phyloP scores from a whole-genome alignment of 2,888 invertebrate genomes.

The Endotricha flammealis region DNA sequence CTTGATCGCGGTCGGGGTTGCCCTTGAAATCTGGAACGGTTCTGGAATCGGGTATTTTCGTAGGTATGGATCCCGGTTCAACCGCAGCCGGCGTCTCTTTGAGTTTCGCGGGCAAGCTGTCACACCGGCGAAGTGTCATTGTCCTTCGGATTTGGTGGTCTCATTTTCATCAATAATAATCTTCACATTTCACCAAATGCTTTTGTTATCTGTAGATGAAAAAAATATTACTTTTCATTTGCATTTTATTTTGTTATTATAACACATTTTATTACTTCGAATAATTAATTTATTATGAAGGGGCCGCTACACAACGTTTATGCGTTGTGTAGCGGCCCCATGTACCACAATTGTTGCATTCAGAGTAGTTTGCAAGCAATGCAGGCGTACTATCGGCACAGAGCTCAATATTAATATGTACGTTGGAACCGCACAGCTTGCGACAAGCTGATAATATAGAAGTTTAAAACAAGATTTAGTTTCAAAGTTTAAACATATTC shows the following conservation, averaged over 20 bases:
- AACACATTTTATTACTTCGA: too few species aligned
- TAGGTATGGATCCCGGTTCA: slow-evolving; percentile 25
- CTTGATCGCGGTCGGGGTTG: slow-evolving; percentile 52
- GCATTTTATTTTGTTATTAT: too few species aligned
- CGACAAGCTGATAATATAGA: background rate
- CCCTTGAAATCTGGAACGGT: slow-evolving; percentile 53
- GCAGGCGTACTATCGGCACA: background rate
- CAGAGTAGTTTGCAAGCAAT: too few species aligned
- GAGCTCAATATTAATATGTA: slow-evolving; percentile 2
- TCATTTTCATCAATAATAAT: slow-evolving; percentile 50
- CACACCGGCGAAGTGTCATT: slow-evolving; percentile 73
- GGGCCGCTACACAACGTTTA: too few species aligned
- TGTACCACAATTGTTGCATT: background rate
- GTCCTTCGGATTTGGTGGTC: slow-evolving; percentile 43
- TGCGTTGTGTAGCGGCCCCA: too few species aligned
- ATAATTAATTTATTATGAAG: too few species aligned
- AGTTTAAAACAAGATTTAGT: background rate
- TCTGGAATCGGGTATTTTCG: slow-evolving; percentile 50
- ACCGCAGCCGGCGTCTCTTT: slow-evolving; percentile 40
- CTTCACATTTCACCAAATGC: slow-evolving; percentile 26
- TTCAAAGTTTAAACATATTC: background rate
- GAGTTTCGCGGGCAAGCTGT: slow-evolving; percentile 65
- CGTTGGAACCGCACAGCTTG: slow-evolving; percentile 5
- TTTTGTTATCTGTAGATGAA: slow-evolving; percentile 47
- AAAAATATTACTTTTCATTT: slow-evolving; percentile 12